These are phyloP conservation scores for Apogon hyalosoma DNA, from an alignment of 2,797 vertebrate species.

Conservation along the genomic window DNA sequence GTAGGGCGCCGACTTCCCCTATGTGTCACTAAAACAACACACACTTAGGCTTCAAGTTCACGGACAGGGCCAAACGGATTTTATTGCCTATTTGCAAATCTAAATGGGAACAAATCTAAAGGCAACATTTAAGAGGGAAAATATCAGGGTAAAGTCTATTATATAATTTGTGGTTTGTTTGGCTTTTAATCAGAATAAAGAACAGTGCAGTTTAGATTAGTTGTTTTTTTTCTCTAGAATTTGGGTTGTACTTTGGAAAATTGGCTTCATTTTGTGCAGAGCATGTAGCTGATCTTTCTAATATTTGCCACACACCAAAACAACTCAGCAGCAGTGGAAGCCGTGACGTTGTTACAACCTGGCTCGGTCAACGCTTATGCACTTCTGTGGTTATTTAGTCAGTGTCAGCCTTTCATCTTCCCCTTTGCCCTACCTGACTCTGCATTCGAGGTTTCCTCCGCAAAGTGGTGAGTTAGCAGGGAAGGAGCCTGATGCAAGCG, in stretches of 20 bases:
- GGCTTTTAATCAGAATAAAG: conserved; percentile 59
- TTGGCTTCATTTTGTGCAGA: conserved; percentile 48
- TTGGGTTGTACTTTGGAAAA: conserved; percentile 63
- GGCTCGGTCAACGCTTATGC: conserved; percentile 52
- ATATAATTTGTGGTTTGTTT: conserved; percentile 62
- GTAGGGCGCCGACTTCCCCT: conserved; percentile 56
- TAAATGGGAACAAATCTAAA: conserved; percentile 36
- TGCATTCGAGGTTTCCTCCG: conserved; percentile 71
- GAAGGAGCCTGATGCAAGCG: conserved; percentile 75
- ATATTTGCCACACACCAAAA: conserved; percentile 57
- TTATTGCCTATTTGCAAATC: conserved; percentile 49
- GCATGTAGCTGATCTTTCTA: conserved; percentile 55
- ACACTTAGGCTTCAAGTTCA: conserved; percentile 57
- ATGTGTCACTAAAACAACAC: conserved; percentile 75
- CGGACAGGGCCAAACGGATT: conserved; percentile 42
- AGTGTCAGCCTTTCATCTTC: conserved; percentile 68
- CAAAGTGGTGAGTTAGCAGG: conserved; percentile 75
- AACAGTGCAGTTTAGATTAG: conserved; percentile 33
- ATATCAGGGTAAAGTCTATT: conserved; percentile 29
- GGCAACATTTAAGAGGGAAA: conserved; percentile 50
- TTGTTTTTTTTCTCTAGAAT: conserved; percentile 41
- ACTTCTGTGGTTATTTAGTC: conserved; percentile 62
- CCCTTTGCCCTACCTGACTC: conserved; percentile 71
- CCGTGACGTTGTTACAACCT: conserved; percentile 55
- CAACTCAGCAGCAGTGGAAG: conserved; percentile 47